Percentiles rank a stretch among this genome's conserved stretches.
These are phyloP conservation scores for Phylloscopus collybita DNA, from an alignment of 2,797 vertebrate genomes.

Conservation along the genomic window DNA sequence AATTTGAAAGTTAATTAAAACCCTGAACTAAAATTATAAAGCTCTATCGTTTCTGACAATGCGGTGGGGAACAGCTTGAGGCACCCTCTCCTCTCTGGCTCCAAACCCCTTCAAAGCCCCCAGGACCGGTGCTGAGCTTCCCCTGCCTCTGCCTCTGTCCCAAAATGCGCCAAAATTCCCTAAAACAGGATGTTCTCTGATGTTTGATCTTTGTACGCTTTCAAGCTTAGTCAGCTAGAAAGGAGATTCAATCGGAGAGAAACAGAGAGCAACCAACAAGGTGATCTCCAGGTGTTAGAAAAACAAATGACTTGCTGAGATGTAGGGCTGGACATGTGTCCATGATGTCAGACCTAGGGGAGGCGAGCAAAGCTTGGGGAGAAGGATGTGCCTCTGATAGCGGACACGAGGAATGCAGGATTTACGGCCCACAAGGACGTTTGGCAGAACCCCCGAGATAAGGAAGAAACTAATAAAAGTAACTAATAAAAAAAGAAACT, in stretches of 20 bases:
- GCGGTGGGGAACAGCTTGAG: too few relatives aligned
- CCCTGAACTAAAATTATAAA: not conserved
- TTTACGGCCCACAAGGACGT: not conserved
- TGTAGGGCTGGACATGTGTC: not conserved
- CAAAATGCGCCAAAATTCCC: not conserved
- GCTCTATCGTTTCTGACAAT: rapidly evolving
- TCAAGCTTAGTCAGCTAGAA: not conserved
- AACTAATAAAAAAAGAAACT: not conserved
- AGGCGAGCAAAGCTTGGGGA: not conserved
- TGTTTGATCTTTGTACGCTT: not conserved
- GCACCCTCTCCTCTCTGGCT: not conserved
- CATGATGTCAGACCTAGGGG: not conserved
- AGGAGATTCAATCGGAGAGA: not conserved
- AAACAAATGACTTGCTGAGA: not conserved
- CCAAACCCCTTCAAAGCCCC: not conserved
- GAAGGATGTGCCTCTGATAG: not conserved
- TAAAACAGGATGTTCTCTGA: too few relatives aligned
- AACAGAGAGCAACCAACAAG: not conserved
- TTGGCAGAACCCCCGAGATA: not conserved
- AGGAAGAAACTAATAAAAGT: not conserved
- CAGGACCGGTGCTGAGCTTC: not conserved
- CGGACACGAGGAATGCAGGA: not conserved
- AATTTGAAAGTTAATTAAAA: not conserved
- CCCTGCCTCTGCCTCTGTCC: not conserved
- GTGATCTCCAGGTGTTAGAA: not conserved